Base-by-base conservation (phyloP, 2,888 invertebrate genomes). In the Drosophila tanythrix region DNA sequence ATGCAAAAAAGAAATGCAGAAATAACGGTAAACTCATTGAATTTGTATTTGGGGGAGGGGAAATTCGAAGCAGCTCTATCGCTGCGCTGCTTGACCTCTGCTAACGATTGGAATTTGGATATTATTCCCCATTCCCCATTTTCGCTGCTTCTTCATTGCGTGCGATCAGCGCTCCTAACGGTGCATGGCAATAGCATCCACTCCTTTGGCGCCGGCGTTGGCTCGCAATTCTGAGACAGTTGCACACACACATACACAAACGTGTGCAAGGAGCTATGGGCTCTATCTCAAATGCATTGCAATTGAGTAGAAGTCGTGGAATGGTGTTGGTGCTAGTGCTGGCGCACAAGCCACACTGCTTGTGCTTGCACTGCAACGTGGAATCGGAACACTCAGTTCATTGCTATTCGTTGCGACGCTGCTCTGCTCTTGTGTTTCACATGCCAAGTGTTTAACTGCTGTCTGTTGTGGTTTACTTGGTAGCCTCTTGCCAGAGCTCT, bases 311-410 rank as follows among this genome's bases (percentile, higher is more conserved):
- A 25, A 46, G 25, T 15, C 25, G 15, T 2, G 21, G 1, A 15
- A 8, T 46, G 25, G 46, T 46, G 46, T 25, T 46, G 25, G 27
- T 50, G 18, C 27, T 18, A 18, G 25, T 67, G 61, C n/a, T 68
- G 65, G 75, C 75, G 68, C 71, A 64, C 63, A 71, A 57, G 75
- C 71, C 79, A 71, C 62, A 74, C 63, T 40, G 62, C 56, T 66
- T 70, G 60, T 36, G 62, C 62, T 66, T 70, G 50, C 61, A 18
- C 15, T 36, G 25, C 67, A 27, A 27, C 58, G 33, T 72, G 79
- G 73, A 73, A 73, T 51, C 15, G 79, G 74, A 81, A 79, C 78
- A 55, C 60, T 31, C n/a, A 43, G 53, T 53, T 43, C 40, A 56
- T 59, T 60, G 40, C 31, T 56, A 29, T 31, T 36, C 18, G 13